Conservation (phyloP, 2,888 invertebrate genomes). For the Tachystola acroxantha region DNA sequence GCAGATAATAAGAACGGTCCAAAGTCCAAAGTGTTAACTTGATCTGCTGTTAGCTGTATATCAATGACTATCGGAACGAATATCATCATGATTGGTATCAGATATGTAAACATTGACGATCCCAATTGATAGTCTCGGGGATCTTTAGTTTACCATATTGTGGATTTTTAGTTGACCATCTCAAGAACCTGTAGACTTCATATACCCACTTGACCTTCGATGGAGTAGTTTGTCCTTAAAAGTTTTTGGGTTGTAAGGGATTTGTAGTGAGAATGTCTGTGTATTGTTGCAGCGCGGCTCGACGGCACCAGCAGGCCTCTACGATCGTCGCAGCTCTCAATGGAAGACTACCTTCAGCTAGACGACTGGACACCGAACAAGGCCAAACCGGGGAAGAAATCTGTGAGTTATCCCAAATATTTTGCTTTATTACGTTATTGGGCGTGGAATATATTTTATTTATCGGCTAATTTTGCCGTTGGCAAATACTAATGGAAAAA, state of each 20-base stretch:
- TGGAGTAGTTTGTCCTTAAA: not conserved
- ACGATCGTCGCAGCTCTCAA: conserved; percentile 83
- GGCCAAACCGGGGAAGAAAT: conserved; percentile 88
- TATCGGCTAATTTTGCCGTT: not conserved
- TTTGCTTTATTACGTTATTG: conserved; percentile 18
- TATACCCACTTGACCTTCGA: not conserved
- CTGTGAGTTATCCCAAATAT: conserved; percentile 82
- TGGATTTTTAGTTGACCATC: too few relatives aligned
- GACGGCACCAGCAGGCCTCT: conserved; percentile 92
- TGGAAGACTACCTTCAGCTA: conserved; percentile 95
- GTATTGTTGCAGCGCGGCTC: conserved; percentile 87
- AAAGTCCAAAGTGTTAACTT: too few relatives aligned
- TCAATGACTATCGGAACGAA: too few relatives aligned
- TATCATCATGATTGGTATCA: too few relatives aligned
- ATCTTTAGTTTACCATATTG: too few relatives aligned
- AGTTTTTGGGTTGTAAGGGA: too few relatives aligned
- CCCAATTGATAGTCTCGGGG: too few relatives aligned
- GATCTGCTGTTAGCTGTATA: too few relatives aligned
- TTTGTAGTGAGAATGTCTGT: conserved; percentile 22
- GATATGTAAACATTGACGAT: too few relatives aligned
- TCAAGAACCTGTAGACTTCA: too few relatives aligned
- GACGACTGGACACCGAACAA: conserved; percentile 85
- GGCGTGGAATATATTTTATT: conserved; percentile 24
- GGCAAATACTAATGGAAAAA: not conserved
- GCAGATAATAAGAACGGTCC: too few relatives aligned